Conservation (phyloP, 1,140 invertebrate genomes). For the Leptonema lineaticorne region DNA sequence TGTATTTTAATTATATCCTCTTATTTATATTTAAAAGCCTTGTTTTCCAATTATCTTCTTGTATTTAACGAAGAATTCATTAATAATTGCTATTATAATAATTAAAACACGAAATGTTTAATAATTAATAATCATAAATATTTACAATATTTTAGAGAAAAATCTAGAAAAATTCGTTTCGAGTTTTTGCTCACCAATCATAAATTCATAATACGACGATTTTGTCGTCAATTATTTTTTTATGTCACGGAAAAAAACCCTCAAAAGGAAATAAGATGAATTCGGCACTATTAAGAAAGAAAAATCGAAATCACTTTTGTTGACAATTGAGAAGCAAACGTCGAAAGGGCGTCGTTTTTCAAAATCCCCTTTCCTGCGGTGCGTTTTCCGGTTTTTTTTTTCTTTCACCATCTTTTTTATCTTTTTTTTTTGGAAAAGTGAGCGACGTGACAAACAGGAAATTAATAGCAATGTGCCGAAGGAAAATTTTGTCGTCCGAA, state of each 20-base stretch:
- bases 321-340: neutral
- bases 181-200: neutral
- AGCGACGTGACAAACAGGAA: slow-evolving; percentile 18
- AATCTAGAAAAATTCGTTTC: neutral
- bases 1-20: too few species aligned
- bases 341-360: neutral
- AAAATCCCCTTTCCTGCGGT: too few species aligned
- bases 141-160: too few species aligned
- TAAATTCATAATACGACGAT: too few species aligned
- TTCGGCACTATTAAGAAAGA: neutral
- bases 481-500: neutral
- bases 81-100: too few species aligned
- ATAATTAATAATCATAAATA: too few species aligned
- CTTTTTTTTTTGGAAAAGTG: neutral
- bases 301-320: neutral
- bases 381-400: neutral
- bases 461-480: neutral
- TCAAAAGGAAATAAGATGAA: too few species aligned
- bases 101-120: too few species aligned
- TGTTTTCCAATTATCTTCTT: too few species aligned
- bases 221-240: too few species aligned
- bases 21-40: too few species aligned
- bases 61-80: too few species aligned
- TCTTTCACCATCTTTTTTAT: neutral
- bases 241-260: neutral